Evolutionary conservation across 2,888 invertebrate species (phyloP), one percentile per base, ranked within the genome.

Genomic region (Dendrolimus pini): DNA sequence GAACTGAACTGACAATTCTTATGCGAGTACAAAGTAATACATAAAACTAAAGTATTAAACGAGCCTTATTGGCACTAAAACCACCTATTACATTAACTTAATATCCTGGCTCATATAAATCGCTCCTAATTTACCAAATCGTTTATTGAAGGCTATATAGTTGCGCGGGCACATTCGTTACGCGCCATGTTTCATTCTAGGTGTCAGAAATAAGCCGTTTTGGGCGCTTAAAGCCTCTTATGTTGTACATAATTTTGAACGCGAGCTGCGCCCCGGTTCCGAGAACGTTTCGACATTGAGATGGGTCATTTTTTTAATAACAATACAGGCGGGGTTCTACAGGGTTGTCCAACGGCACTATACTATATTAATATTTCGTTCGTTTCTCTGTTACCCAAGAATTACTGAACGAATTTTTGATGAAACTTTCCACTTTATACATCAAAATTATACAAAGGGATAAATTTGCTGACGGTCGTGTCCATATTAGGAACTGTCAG

Each of bases 251-350:
- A 74, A 70, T 69, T 72, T 67, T 61, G 69, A 69, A 65, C 64
- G 70, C 69, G 65, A 74, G 74, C 71, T 70, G 64, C 65, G 66
- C 59, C 30, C 62, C 63, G 65, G 88, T 87, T 86, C 70, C 72
- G 78, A 88, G 88, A 69, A 84, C 66, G 74, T 69, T 74, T 77
- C 84, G 89, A 88, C 89, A 85, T 89, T 89, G 88, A 89, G 88
- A 89, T 85, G 89, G 89, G 89, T 89, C 85, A 80, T 88, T 88
- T 86, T 85, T 77, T 87, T 10, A 84, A 83, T 85, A 87, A 87
- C 83, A 85, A 88, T 83, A 80, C 78, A 10, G 47, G 7, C 47
- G 47, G 47, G 9, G 0, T 47, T 47, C 47, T 47, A 47, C 10
- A 47, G 47, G 47, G 47, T 12, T 47, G 47, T 47, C 47, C 30